Evolutionary conservation across 1,140 invertebrate species (phyloP), one percentile per base, ranked within the genome.

Genomic region (Hycleus phaleratus): DNA sequence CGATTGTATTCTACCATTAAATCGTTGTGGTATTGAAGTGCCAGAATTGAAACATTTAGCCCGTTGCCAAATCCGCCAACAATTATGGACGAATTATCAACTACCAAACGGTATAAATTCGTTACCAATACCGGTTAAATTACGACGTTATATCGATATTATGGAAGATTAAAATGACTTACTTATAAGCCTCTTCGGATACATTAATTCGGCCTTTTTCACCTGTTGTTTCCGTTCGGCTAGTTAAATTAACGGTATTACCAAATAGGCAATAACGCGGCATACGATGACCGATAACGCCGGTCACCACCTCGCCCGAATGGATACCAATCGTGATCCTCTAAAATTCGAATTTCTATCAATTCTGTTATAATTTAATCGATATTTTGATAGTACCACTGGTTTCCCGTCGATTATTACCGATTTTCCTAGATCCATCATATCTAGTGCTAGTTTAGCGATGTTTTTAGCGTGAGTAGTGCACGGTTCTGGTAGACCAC

Each of bases 231-330:
- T 98, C 95, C 2, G 93, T 96, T 60, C 95, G 80, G 71, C 92
- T 95, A 38, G 94, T 96, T 24, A 97, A 74, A 76, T 97, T 97
- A 0, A 98, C 95, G 0, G 94, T 97, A 74, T 97, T 97, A 12
- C 95, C 95, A 71, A 97, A 98, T 2, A 98, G 81, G 76, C 94
- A 97, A 72, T 97, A 98, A n/a, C 94, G 83, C 0, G 95, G 95
- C 90, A 97, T 95, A 50, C 93, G 84, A 77, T 96, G 93, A 3
- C 95, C 95, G 58, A 97, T 97, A 2, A 97, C 94, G 10, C 95
- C 95, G 1, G 94, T 96, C 32, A 97, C 92, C 4, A 96, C 93
- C 75, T 97, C 93, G 1, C 95, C 95, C 9, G 91, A 91, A 72
- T 98, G 95, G 59, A 97, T 95, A 9, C 95, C 95, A 63, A 98